Conservation (phyloP, 2,113 vertebrate species). For the Gambusia affinis region DNA sequence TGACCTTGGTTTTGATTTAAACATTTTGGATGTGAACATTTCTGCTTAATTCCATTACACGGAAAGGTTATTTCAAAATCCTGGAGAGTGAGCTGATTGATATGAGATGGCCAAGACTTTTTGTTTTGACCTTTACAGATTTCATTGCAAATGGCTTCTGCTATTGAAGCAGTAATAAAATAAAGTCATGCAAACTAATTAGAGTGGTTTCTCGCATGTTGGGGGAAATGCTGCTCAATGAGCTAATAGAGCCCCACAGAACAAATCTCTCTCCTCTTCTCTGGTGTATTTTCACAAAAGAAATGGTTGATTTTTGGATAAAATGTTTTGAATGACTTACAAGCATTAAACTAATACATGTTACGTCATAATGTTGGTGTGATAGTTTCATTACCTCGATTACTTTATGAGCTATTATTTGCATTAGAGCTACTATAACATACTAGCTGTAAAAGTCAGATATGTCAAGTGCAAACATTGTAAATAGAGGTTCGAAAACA, state of each 20-base stretch:
- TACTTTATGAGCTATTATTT: conserved; percentile 2
- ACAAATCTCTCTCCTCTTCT: background rate
- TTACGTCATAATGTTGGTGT: background rate
- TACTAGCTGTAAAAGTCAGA: background rate
- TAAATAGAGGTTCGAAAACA: background rate
- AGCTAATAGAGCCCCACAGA: background rate
- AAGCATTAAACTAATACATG: background rate
- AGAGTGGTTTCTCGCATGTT: background rate
- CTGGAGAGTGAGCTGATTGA: background rate
- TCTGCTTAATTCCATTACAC: background rate
- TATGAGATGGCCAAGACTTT: background rate
- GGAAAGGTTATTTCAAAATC: background rate
- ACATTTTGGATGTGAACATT: background rate
- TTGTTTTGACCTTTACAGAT: background rate
- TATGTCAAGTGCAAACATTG: background rate
- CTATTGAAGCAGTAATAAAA: background rate
- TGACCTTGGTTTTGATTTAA: background rate
- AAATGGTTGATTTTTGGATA: background rate
- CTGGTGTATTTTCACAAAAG: background rate
- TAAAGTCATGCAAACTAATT: background rate
- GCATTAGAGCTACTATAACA: background rate
- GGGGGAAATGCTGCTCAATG: background rate
- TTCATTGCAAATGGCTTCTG: background rate
- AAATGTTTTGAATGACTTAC: background rate
- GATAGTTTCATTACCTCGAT: background rate